phyloP scores from a whole-genome alignment of 2,888 invertebrate genomes.

The Physocephala rufipes region DNA sequence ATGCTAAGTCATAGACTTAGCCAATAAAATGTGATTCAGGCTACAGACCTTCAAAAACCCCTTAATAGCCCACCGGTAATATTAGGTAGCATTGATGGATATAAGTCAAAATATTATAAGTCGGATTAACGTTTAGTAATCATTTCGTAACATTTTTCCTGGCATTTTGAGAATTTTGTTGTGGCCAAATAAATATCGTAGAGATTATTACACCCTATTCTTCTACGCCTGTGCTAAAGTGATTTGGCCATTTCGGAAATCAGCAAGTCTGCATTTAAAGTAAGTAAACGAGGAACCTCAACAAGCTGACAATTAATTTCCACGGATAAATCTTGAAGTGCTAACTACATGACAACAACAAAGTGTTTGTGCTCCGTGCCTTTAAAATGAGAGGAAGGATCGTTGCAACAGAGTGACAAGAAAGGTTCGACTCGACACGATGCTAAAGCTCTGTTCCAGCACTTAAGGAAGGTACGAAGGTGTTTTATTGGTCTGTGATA shows the following conservation, averaged over 20 bases:
- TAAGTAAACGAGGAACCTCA: conserved; percentile 40
- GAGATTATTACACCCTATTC: too few species aligned
- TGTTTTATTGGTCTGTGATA: conserved; percentile 47
- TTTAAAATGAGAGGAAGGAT: not conserved
- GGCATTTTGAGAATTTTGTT: too few species aligned
- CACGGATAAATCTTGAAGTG: conserved; percentile 66
- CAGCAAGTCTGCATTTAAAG: conserved; percentile 21
- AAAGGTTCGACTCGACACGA: not conserved
- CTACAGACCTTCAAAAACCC: too few species aligned
- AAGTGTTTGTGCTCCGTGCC: conserved; percentile 52
- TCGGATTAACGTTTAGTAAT: too few species aligned
- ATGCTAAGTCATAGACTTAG: not conserved
- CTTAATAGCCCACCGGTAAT: too few species aligned
- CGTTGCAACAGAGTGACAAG: conserved; percentile 40
- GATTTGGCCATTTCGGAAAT: conserved; percentile 9
- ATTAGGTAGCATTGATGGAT: too few species aligned
- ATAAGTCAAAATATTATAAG: too few species aligned
- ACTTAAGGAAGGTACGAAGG: conserved; percentile 41
- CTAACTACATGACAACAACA: conserved; percentile 67
- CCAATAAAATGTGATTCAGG: too few species aligned
- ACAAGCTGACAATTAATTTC: conserved; percentile 65
- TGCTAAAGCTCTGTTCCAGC: not conserved
- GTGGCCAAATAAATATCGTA: too few species aligned
- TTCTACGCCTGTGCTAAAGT: not conserved
- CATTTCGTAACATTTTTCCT: too few species aligned